Percentiles rank a stretch among this genome's conserved stretches.
phyloP scores from a whole-genome alignment of 2,113 vertebrate genomes.

The Otolemur garnettii region DNA sequence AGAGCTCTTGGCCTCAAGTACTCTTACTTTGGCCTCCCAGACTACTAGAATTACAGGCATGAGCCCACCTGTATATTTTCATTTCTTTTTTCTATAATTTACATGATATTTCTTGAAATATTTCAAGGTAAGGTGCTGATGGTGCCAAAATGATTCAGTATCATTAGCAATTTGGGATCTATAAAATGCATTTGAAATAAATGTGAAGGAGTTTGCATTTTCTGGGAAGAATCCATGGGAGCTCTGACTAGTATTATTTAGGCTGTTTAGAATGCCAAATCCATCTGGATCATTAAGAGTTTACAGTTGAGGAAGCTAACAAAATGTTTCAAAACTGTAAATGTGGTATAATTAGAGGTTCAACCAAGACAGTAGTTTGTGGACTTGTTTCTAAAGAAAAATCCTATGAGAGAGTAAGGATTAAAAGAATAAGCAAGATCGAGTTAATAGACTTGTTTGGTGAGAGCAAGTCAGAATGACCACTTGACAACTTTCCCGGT shows the following conservation, averaged over 20 bases:
- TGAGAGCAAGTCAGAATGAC: conserved; percentile 12
- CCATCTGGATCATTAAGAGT: not conserved
- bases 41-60: too few species aligned
- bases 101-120: not conserved
- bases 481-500: not conserved
- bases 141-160: not conserved
- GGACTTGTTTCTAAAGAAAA: conserved; percentile 45
- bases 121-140: not conserved
- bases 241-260: not conserved
- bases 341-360: not conserved
- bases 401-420: not conserved
- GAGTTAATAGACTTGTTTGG: not conserved
- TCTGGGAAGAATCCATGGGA: not conserved
- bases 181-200: not conserved
- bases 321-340: conserved; percentile 43
- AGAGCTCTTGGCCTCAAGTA: too few species aligned
- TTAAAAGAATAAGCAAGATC: conserved; percentile 12
- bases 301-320: not conserved
- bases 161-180: not conserved
- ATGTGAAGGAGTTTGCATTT: not conserved
- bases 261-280: not conserved
- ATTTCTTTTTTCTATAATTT: too few species aligned
- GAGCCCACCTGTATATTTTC: too few species aligned
- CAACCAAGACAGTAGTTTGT: not conserved
- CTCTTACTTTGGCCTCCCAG: too few species aligned